Percentiles rank a stretch among this genome's conserved stretches.
Conservation (phyloP, 2,888 invertebrate genomes). For the Platycheirus albimanus region DNA sequence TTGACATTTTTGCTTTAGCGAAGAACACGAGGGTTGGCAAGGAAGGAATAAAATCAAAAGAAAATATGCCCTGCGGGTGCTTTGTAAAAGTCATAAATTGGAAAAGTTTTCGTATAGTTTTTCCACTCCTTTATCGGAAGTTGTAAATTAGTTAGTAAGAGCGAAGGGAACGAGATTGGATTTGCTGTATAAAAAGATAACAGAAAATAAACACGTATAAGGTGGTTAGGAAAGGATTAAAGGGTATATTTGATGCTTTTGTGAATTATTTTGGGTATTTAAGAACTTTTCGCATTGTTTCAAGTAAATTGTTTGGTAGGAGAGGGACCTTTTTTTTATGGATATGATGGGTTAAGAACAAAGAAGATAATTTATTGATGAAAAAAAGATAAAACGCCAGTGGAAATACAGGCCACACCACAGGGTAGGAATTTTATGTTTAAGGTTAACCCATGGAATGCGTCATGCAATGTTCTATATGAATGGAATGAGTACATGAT, state of each 20-base stretch:
- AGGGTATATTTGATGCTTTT: too few relatives aligned
- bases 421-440: too few relatives aligned
- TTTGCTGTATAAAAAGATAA: slow-evolving; percentile 20
- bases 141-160: slow-evolving; percentile 54
- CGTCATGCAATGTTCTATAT: too few relatives aligned
- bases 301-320: neutral
- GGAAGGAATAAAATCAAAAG: slow-evolving; percentile 5
- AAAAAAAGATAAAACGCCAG: too few relatives aligned
- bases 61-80: slow-evolving; percentile 41
- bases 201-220: slow-evolving; percentile 55
- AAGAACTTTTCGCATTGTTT: neutral
- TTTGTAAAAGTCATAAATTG: slow-evolving; percentile 68
- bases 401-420: too few relatives aligned
- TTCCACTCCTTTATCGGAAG: slow-evolving; percentile 61
- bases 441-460: too few relatives aligned
- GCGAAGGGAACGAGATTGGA: slow-evolving; percentile 6
- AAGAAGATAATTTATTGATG: too few relatives aligned
- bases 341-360: neutral
- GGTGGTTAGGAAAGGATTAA: neutral
- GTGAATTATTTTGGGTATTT: neutral
- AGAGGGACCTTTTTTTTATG: neutral
- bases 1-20: slow-evolving; percentile 59
- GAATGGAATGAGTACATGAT: too few relatives aligned
- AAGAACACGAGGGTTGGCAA: neutral
- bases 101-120: slow-evolving; percentile 55